These are phyloP conservation scores for Netelia fuscicornis DNA, from an alignment of 2,888 invertebrate species.

Conservation along the genomic window DNA sequence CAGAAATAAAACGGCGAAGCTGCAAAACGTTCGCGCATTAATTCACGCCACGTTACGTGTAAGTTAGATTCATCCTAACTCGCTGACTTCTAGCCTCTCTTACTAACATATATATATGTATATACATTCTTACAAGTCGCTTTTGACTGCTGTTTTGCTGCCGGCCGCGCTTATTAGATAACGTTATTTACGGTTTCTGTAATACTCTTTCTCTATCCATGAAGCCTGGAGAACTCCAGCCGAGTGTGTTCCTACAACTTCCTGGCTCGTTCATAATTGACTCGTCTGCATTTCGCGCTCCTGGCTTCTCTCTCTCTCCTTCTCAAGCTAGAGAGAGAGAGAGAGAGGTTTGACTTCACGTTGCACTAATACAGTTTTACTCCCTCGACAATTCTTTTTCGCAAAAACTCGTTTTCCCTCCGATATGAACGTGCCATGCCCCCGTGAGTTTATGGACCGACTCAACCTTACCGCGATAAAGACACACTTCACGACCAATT, in stretches of 20 bases:
- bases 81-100: background rate
- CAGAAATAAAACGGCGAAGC: constrained; percentile 43
- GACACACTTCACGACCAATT: constrained; percentile 29
- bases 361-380: constrained; percentile 51
- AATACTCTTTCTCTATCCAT: constrained; percentile 43
- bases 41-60: constrained; percentile 45
- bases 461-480: constrained; percentile 4
- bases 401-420: constrained; percentile 15
- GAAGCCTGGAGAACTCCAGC: constrained; percentile 32
- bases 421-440: background rate
- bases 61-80: background rate
- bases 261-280: constrained; percentile 63
- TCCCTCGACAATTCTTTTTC: constrained; percentile 11
- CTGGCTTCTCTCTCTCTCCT: constrained; percentile 26
- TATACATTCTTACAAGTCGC: constrained; percentile 1
- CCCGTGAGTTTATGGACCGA: background rate
- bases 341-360: constrained; percentile 13
- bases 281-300: constrained; percentile 52
- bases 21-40: constrained; percentile 57
- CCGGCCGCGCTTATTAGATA: constrained; percentile 62
- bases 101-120: too few species aligned
- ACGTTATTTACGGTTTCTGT: constrained; percentile 65
- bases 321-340: too few species aligned
- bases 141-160: constrained; percentile 39
- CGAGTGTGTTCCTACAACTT: constrained; percentile 39